These are phyloP conservation scores for Sphaeridia pumilis DNA, from an alignment of 2,888 invertebrate genomes.

Conservation along the genomic window DNA sequence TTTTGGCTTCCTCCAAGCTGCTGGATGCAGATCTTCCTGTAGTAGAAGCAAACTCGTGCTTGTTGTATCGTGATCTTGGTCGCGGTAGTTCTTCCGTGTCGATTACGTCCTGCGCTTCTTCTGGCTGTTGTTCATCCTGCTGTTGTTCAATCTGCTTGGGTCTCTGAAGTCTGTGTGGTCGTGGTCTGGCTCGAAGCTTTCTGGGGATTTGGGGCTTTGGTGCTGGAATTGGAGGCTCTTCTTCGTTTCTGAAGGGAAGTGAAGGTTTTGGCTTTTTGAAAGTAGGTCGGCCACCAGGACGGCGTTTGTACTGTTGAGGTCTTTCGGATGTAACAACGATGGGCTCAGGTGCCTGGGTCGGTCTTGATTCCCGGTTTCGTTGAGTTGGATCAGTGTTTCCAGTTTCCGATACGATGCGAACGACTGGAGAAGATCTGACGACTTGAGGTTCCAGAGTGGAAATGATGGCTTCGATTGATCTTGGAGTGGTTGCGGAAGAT, in stretches of 20 bases:
- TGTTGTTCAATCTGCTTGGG: not conserved
- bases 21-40: not conserved
- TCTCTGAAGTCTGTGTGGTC: not conserved
- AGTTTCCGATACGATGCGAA: not conserved
- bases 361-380: not conserved
- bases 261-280: conserved; percentile 16
- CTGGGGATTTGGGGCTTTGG: conserved; percentile 10
- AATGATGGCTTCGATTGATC: no score
- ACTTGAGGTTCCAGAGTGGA: not conserved
- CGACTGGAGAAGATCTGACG: not conserved
- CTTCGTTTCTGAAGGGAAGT: not conserved
- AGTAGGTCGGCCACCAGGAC: not conserved
- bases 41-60: not conserved
- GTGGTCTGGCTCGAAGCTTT: conserved; percentile 8
- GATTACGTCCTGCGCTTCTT: conserved; percentile 12
- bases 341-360: not conserved
- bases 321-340: not conserved
- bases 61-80: not conserved
- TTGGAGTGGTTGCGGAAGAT: not conserved
- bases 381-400: not conserved
- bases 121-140: conserved; percentile 10
- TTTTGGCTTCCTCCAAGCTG: not conserved
- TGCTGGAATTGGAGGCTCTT: conserved; percentile 7
- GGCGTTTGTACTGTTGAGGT: not conserved
- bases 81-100: conserved; percentile 1